Evolutionary conservation across 2,797 vertebrate genomes (phyloP), one percentile per base, ranked within the genome.

Genomic region (Acanthiza pusilla): DNA sequence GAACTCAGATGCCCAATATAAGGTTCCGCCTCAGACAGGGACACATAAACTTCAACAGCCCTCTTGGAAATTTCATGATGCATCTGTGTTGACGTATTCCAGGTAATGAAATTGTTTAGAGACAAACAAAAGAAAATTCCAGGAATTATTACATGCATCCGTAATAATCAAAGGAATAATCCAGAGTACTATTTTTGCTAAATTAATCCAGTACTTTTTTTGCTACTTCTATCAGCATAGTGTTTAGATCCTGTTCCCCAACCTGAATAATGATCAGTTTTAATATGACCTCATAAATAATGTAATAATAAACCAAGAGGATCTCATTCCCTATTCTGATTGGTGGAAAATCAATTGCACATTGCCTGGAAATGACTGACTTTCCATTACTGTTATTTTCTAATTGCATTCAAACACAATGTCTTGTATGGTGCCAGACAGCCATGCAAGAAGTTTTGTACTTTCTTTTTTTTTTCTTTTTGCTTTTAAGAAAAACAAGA

Each of bases 311-410:
- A 97, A 97, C 96, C 94, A 97, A 97, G 94, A 98, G 87, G 87
- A 96, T 94, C 97, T 98, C 96, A 97, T 98, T 98, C 96, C 94
- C 79, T 97, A 96, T 98, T 98, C 97, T 97, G 97, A 98, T 98
- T 98, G 98, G 98, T 97, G 95, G 96, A 96, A 98, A 98, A 98
- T 98, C 98, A 98, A 98, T 98, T 96, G 96, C 93, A 92, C 94
- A 95, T 96, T 98, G 98, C 97, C 97, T 97, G 97, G 98, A 98
- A 98, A 98, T 98, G 97, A 98, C 97, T 93, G 92, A 93, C 97
- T 97, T 97, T 96, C 97, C 96, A 97, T 98, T 97, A 98, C 96
- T 97, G 95, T 96, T 97, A 96, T 97, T 97, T 96, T 96, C 96
- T 97, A 97, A 98, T 97, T 97, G 96, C 96, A 97, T 96, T 96